These are phyloP conservation scores for Cylloceria caligata DNA, from an alignment of 2,888 invertebrate genomes.

Conservation along the genomic window DNA sequence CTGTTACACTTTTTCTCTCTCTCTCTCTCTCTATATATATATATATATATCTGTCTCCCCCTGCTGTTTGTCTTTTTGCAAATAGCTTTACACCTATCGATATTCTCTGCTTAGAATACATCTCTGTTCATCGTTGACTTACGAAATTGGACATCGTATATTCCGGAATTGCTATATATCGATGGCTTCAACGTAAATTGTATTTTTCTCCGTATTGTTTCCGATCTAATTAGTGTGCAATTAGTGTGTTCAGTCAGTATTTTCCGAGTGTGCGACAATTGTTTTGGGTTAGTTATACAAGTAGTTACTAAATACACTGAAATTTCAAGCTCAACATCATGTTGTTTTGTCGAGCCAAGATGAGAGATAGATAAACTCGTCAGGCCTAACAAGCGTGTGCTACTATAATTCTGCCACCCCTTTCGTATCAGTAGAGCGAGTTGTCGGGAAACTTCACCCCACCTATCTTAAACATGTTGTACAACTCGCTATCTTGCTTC, in stretches of 20 bases:
- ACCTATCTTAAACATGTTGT: slow-evolving; percentile 68
- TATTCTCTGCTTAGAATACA: neutral
- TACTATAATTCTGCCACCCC: slow-evolving; percentile 61
- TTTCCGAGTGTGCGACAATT: neutral
- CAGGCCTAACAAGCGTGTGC: slow-evolving; percentile 64
- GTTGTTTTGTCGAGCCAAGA: slow-evolving; percentile 52
- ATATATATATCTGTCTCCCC: slow-evolving; percentile 48
- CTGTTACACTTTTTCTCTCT: slow-evolving; percentile 41
- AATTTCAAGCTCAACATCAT: slow-evolving; percentile 54
- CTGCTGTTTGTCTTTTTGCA: slow-evolving; percentile 60
- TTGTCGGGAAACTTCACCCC: slow-evolving; percentile 40
- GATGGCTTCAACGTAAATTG: no score
- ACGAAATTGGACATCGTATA: no score
- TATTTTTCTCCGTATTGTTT: neutral
- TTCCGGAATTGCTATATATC: no score
- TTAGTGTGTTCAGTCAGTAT: slow-evolving; percentile 1
- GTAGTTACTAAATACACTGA: neutral
- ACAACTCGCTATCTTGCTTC: slow-evolving; percentile 70
- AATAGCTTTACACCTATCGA: slow-evolving; percentile 2
- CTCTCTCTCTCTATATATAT: slow-evolving; percentile 39
- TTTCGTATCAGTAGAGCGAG: slow-evolving; percentile 18
- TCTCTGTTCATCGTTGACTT: no score
- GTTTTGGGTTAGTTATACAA: slow-evolving; percentile 4
- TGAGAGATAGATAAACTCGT: slow-evolving; percentile 46
- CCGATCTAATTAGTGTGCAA: no score